Conservation (phyloP, 2,113 vertebrate species). For the Planiliza haematocheilus region DNA sequence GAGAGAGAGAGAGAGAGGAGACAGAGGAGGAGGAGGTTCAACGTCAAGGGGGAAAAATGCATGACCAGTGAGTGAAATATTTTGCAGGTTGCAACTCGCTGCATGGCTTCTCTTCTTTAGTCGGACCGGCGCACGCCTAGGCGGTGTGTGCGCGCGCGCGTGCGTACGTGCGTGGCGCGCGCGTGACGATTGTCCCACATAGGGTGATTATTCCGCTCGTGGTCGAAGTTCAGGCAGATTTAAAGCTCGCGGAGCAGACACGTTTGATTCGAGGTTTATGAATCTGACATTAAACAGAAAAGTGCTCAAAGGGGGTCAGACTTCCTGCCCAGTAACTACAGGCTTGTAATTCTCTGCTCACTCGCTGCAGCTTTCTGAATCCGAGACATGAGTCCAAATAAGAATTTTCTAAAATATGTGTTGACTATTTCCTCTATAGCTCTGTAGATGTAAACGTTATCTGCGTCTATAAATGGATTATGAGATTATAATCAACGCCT, state of each 20-base stretch:
- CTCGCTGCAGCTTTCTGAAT: not conserved
- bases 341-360: not conserved
- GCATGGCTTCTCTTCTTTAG: constrained; percentile 48
- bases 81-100: constrained; percentile 76
- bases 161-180: not conserved
- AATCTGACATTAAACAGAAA: not conserved
- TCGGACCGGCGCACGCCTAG: constrained; percentile 22
- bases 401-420: not conserved
- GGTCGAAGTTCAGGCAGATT: constrained; percentile 37
- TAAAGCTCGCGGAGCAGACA: not conserved
- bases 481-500: not conserved
- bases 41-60: constrained; percentile 74
- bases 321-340: not conserved
- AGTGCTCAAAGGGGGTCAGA: not conserved
- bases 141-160: constrained; percentile 5
- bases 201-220: constrained; percentile 27
- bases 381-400: not conserved
- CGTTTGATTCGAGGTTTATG: not conserved
- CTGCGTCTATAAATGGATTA: not conserved
- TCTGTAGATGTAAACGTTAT: not conserved
- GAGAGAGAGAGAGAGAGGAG: constrained; percentile 40
- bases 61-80: constrained; percentile 80
- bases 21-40: constrained; percentile 67
- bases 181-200: constrained; percentile 19
- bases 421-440: not conserved